Percentiles rank a stretch among this genome's conserved stretches.
phyloP scores from a whole-genome alignment of 1,140 invertebrate genomes.

The Diorhabda carinulata region DNA sequence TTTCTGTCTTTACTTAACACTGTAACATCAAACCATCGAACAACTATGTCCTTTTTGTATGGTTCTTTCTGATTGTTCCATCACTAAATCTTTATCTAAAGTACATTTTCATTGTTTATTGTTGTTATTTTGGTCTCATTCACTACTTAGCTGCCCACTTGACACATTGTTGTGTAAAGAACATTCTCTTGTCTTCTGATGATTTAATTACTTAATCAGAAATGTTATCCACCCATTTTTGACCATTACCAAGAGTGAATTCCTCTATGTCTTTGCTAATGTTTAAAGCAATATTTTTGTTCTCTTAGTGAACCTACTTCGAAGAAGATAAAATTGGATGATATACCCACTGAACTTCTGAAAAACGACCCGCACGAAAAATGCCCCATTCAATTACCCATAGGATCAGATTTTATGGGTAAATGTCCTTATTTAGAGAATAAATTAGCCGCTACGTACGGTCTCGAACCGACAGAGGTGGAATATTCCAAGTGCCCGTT shows the following conservation, averaged over 20 bases:
- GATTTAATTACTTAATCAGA: too few species aligned
- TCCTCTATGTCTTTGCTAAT: too few species aligned
- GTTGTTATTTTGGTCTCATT: too few species aligned
- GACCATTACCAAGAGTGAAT: too few species aligned
- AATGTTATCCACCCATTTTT: too few species aligned
- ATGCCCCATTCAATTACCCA: constrained; percentile 49
- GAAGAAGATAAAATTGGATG: constrained; percentile 34
- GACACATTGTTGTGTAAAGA: too few species aligned
- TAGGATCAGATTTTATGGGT: constrained; percentile 54
- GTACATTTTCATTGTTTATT: too few species aligned
- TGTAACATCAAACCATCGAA: constrained; percentile 1
- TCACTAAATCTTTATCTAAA: too few species aligned
- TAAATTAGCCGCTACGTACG: constrained; percentile 32
- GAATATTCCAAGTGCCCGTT: constrained; percentile 49
- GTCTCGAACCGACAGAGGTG: constrained; percentile 42
- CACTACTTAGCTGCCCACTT: too few species aligned
- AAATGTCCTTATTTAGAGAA: constrained; percentile 50
- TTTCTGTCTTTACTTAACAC: constrained; percentile 14
- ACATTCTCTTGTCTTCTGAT: too few species aligned
- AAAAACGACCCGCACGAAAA: constrained; percentile 41
- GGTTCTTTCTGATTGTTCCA: too few species aligned
- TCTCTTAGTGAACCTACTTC: constrained; percentile 17
- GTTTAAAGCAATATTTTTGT: not conserved
- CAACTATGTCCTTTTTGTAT: too few species aligned
- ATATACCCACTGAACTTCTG: constrained; percentile 32